Percentiles rank a stretch among this genome's conserved stretches.
Conservation (phyloP, 2,113 vertebrate genomes). For the Microtus pennsylvanicus region DNA sequence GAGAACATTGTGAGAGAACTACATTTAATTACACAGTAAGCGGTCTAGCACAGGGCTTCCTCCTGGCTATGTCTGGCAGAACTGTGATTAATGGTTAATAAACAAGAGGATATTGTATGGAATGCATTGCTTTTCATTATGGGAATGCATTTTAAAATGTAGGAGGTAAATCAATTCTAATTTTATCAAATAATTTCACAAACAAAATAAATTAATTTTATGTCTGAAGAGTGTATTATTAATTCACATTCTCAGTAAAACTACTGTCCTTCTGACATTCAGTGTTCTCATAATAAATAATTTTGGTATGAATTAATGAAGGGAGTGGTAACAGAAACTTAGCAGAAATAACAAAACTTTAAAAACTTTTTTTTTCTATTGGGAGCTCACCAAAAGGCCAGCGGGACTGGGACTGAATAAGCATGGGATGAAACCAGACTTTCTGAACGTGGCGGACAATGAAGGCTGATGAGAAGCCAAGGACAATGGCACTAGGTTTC, state of each 20-base stretch:
- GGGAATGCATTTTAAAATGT: slow-evolving; percentile 30
- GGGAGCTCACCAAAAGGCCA: too few species aligned
- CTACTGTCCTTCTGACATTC: background rate
- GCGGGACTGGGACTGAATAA: too few species aligned
- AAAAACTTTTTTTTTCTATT: background rate
- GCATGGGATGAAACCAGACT: too few species aligned
- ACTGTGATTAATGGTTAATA: slow-evolving; percentile 59
- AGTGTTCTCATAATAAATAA: slow-evolving; percentile 3
- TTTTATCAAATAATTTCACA: slow-evolving; percentile 59
- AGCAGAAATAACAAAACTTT: background rate
- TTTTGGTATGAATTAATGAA: slow-evolving; percentile 38
- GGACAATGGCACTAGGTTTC: too few species aligned
- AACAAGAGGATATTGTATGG: slow-evolving; percentile 35
- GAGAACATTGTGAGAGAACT: slow-evolving; percentile 42
- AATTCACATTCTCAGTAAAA: slow-evolving; percentile 26
- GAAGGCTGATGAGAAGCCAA: too few species aligned
- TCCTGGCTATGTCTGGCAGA: slow-evolving; percentile 21
- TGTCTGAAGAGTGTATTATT: slow-evolving; percentile 28
- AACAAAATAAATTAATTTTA: slow-evolving; percentile 50
- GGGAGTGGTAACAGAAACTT: background rate
- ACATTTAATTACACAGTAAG: slow-evolving; percentile 70
- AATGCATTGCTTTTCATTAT: slow-evolving; percentile 41
- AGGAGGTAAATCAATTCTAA: slow-evolving; percentile 62
- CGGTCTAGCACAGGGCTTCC: background rate
- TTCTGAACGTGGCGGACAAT: too few species aligned